phyloP scores from a whole-genome alignment of 2,797 vertebrate species.

The Brachyrhaphis roseni region DNA sequence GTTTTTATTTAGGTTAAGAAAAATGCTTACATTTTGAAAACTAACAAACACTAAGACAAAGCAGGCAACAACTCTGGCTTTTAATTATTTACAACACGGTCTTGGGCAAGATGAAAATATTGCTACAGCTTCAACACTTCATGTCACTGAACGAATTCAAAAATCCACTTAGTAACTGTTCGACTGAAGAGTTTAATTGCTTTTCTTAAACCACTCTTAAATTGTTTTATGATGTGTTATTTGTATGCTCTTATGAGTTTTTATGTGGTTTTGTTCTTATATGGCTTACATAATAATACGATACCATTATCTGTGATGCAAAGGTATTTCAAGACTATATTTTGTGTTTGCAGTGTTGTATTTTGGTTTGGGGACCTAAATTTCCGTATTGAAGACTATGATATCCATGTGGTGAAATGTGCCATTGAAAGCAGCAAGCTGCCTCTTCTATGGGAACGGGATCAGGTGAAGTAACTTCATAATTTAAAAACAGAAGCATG shows the following conservation, averaged over 20 bases:
- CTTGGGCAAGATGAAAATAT: background rate
- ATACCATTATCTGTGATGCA: background rate
- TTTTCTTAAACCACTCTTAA: background rate
- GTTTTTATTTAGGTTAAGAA: background rate
- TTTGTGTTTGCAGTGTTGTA: conserved; percentile 82
- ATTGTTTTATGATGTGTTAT: background rate
- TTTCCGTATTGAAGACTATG: conserved; percentile 96
- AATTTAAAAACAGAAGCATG: conserved; percentile 7
- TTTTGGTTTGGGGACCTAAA: conserved; percentile 99
- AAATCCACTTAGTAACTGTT: background rate
- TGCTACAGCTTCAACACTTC: background rate
- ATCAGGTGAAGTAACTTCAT: conserved; percentile 86
- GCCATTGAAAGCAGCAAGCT: conserved; percentile 93
- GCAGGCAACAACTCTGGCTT: background rate
- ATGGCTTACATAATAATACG: background rate
- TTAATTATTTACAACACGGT: background rate
- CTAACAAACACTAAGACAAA: background rate
- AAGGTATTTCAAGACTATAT: background rate
- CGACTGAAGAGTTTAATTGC: background rate
- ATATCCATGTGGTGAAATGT: conserved; percentile 95
- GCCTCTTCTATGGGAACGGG: conserved; percentile 94
- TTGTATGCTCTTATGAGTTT: background rate
- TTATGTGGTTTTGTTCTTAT: background rate
- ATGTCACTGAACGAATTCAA: background rate
- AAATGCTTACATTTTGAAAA: background rate